Conservation (phyloP, 2,113 vertebrate species). For the Motacilla tschutschensis region DNA sequence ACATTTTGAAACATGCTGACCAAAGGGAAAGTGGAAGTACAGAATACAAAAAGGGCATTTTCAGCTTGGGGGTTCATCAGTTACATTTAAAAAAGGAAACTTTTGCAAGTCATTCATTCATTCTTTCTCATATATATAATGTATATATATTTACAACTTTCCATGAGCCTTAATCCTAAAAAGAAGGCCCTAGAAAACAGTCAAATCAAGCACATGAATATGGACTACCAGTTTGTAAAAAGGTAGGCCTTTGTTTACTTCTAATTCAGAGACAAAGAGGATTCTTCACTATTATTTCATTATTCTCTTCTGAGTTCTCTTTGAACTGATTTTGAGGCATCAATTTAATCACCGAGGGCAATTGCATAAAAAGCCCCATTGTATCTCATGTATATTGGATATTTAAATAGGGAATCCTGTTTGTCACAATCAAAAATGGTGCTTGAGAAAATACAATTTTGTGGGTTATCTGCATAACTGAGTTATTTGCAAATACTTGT, state of each 20-base stretch:
- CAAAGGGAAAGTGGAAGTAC: not conserved
- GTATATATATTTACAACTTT: not conserved
- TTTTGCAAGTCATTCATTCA: not conserved
- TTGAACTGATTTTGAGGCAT: not conserved
- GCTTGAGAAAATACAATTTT: conserved; percentile 35
- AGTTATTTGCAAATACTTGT: conserved; percentile 3
- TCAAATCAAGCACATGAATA: not conserved
- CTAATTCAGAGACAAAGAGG: not conserved
- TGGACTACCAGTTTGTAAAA: not conserved
- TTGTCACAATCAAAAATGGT: conserved; percentile 15
- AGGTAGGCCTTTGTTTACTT: not conserved
- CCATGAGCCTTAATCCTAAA: not conserved
- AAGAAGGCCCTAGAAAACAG: not conserved
- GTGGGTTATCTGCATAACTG: not conserved
- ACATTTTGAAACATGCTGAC: not conserved
- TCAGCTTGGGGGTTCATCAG: not conserved
- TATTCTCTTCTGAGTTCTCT: not conserved
- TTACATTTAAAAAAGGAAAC: not conserved
- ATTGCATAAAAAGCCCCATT: not conserved
- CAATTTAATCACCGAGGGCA: not conserved
- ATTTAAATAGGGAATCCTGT: not conserved
- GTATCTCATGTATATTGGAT: not conserved
- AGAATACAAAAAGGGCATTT: not conserved
- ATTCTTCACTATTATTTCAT: not conserved
- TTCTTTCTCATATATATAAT: not conserved